Evolutionary conservation across 2,888 invertebrate species (phyloP).

Genomic region (Dioctria rufipes): DNA sequence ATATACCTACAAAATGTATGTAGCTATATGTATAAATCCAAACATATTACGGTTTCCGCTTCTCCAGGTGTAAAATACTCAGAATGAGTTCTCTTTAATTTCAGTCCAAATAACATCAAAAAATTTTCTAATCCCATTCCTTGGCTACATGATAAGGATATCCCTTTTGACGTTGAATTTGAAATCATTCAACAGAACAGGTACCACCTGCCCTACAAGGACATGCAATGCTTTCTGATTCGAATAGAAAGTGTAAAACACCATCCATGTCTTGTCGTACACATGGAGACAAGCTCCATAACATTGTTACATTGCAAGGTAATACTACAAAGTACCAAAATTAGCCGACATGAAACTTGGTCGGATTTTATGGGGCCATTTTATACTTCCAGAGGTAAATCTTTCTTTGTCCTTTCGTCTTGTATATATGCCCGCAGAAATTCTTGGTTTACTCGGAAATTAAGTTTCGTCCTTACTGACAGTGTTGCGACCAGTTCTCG

Average conservation of each 20-base stretch:
- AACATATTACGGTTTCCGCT: not conserved
- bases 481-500: conserved; percentile 48
- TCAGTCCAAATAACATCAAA: not conserved
- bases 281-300: conserved; percentile 27
- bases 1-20: no score
- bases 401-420: not conserved
- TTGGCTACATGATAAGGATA: conserved; percentile 1
- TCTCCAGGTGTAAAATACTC: conserved; percentile 30
- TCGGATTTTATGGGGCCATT: conserved; percentile 57
- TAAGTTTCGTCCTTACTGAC: conserved; percentile 30
- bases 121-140: not conserved
- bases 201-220: not conserved
- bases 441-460: conserved; percentile 41
- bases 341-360: conserved; percentile 57
- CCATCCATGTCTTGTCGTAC: conserved; percentile 29
- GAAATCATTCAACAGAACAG: not conserved
- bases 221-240: not conserved
- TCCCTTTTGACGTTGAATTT: not conserved
- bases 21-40: conserved; percentile 8
- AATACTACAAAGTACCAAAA: conserved; percentile 57
- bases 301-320: conserved; percentile 28
- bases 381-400: conserved; percentile 32
- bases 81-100: conserved; percentile 16
- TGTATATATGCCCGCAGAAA: conserved; percentile 36
- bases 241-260: conserved; percentile 4